These are phyloP conservation scores for Diorhabda carinulata DNA, from an alignment of 1,140 invertebrate species.

Conservation along the genomic window DNA sequence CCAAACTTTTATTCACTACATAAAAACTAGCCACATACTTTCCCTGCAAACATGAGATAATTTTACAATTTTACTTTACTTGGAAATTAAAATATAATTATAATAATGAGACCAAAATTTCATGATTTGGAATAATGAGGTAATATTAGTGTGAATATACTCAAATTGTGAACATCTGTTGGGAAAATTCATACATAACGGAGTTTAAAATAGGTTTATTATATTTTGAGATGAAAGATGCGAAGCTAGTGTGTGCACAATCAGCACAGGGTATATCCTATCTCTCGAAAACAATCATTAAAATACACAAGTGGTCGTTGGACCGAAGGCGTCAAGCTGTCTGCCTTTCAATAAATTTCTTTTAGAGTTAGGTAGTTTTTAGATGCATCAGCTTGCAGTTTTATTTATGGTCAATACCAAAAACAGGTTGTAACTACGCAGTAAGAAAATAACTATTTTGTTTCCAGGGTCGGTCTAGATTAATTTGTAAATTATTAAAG, in stretches of 20 bases:
- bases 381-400: too few species aligned
- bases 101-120: too few species aligned
- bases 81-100: too few species aligned
- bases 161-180: conserved; percentile 1
- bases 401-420: not conserved
- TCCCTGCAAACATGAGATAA: too few species aligned
- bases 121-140: too few species aligned
- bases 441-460: not conserved
- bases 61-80: too few species aligned
- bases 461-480: not conserved
- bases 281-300: not conserved
- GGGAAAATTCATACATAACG: not conserved
- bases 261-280: not conserved
- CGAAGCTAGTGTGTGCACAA: not conserved
- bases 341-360: not conserved
- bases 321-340: not conserved
- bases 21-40: too few species aligned
- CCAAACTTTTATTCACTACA: too few species aligned
- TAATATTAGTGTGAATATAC: not conserved
- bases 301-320: not conserved
- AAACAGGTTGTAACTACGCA: not conserved
- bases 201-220: not conserved
- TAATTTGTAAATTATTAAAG: too few species aligned
- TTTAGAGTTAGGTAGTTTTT: not conserved
- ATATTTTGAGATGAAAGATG: not conserved